Base-by-base conservation (phyloP, 2,888 invertebrate genomes). In the Acanthoscelides obtectus region DNA sequence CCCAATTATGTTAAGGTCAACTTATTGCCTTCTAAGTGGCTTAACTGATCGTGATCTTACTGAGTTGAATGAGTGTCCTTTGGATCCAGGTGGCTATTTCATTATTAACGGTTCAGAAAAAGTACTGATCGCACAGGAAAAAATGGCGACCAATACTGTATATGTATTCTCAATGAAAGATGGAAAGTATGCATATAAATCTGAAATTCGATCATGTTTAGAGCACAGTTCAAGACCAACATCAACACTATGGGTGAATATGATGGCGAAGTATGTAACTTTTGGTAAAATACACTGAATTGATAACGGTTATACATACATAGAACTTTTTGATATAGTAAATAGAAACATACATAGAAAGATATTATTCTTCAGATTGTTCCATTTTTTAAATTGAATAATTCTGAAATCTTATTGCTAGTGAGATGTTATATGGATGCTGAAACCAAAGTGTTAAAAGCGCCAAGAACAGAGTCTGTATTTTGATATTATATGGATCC, bases 131-230 rank as follows among this genome's bases (percentile, higher is more conserved):
- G 99, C 99, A 0, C 99, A 99, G 86, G 99, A 99, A 84, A 99
- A 99, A 87, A 99, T 99, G 99, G 99, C 99, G 5, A 99, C 99
- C 6, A 99, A 99, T 84, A 99, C 99, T 67, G 99, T 99, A 0
- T 99, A 99, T 87, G 99, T 99, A 19, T 99, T 99, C 83, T 94
- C 96, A 80, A 98, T 99, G 96, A 99, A 99, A 87, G 99, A 99
- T 86, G 97, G 98, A 22, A 99, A 99, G 86, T 99, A 96, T 88
- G 98, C 99, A 0, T 99, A 93, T 84, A 99, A 99, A 88, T 94
- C 98, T 72, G 99, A 99, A 88, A 98, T 99, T 78, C 89, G 99
- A 66, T 99, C 99, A 0, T 96, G 95, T 82, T 85, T 97, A 74
- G 97, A 97, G 82, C 95, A 97, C 83, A 94, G 93, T 83, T 94